These are phyloP conservation scores for Drosophila emarginata DNA, from an alignment of 2,888 invertebrate genomes.

Conservation along the genomic window DNA sequence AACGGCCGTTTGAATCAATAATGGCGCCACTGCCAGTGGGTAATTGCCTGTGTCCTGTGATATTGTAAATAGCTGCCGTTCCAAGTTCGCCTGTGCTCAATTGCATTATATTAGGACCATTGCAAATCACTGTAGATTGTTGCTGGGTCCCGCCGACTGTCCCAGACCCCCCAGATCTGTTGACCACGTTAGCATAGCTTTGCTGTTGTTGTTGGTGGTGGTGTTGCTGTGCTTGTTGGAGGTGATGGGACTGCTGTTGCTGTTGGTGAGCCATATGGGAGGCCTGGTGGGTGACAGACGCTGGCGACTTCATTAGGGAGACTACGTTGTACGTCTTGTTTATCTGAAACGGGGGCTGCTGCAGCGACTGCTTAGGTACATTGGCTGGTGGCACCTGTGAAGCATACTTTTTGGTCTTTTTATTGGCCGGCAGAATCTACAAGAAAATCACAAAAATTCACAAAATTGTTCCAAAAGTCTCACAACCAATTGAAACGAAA, in stretches of 20 bases:
- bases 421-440: constrained; percentile 76
- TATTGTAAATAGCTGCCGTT: constrained; percentile 56
- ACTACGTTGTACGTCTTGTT: constrained; percentile 72
- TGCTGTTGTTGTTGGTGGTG: constrained; percentile 49
- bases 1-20: constrained; percentile 48
- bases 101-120: constrained; percentile 56
- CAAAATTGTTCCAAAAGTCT: constrained; percentile 7
- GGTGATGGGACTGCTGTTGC: constrained; percentile 33
- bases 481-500: not conserved
- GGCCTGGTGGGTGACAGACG: constrained; percentile 41
- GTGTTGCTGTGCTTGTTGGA: constrained; percentile 40
- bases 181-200: constrained; percentile 64
- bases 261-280: constrained; percentile 46
- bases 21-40: constrained; percentile 23
- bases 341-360: constrained; percentile 70
- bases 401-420: constrained; percentile 77
- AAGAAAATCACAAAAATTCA: constrained; percentile 63
- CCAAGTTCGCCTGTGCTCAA: constrained; percentile 51
- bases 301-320: constrained; percentile 66
- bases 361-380: constrained; percentile 48
- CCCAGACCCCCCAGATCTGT: constrained; percentile 44
- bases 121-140: constrained; percentile 57
- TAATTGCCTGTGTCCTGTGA: constrained; percentile 41
- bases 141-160: constrained; percentile 39
- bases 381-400: constrained; percentile 55